Conservation (phyloP, 2,888 invertebrate species). For the Archaeoteleia sp. region DNA sequence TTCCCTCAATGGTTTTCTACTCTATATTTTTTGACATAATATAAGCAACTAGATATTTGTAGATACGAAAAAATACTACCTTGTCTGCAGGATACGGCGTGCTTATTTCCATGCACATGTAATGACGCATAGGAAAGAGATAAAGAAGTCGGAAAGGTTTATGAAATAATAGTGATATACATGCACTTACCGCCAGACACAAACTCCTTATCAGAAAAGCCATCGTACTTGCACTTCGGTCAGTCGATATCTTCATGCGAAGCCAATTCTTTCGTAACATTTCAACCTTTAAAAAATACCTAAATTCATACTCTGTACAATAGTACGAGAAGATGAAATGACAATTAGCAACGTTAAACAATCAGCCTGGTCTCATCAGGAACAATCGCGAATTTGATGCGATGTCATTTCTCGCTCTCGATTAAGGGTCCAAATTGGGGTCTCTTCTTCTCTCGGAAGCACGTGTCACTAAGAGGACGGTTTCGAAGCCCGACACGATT, state of each 20-base stretch:
- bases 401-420: no score
- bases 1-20: no score
- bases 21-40: no score
- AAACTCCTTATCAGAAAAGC: slow-evolving; percentile 41
- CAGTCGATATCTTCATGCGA: slow-evolving; percentile 30
- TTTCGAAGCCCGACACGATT: slow-evolving; percentile 30
- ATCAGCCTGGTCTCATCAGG: no score
- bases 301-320: slow-evolving; percentile 20
- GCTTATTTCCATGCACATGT: slow-evolving; percentile 23
- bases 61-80: no score
- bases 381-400: neutral
- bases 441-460: slow-evolving; percentile 1
- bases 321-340: no score
- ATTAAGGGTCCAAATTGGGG: no score
- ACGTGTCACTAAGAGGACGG: slow-evolving; percentile 17
- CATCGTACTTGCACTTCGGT: slow-evolving; percentile 28
- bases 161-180: slow-evolving; percentile 22
- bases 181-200: slow-evolving; percentile 43
- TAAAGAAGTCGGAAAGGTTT: slow-evolving; percentile 10
- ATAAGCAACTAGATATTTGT: no score
- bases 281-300: slow-evolving; percentile 31
- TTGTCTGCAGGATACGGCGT: slow-evolving; percentile 28
- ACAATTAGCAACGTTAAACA: no score
- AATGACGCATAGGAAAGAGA: slow-evolving; percentile 31
- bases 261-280: no score